Percentiles rank a stretch among this genome's conserved stretches.
These are phyloP conservation scores for Slavum lentiscoides DNA, from an alignment of 2,888 invertebrate genomes.

Conservation along the genomic window DNA sequence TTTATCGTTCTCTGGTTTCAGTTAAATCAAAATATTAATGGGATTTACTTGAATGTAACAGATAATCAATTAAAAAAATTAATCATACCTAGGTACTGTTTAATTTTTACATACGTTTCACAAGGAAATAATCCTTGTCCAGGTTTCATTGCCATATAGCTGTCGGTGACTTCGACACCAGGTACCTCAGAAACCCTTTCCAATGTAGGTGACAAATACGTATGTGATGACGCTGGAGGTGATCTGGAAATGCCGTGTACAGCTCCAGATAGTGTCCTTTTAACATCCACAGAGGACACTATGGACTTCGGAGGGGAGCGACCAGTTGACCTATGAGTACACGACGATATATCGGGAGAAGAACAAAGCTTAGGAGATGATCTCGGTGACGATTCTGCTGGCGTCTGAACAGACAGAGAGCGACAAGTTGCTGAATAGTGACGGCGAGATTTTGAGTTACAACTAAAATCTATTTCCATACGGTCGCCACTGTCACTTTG, in stretches of 20 bases:
- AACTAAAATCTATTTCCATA: conserved; percentile 78
- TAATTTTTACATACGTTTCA: conserved; percentile 37
- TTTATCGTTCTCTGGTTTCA: too few relatives aligned
- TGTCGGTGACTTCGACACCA: conserved; percentile 62
- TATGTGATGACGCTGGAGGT: conserved; percentile 54
- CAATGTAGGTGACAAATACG: conserved; percentile 53
- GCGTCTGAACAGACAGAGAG: conserved; percentile 56
- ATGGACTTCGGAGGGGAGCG: conserved; percentile 57
- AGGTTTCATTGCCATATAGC: conserved; percentile 44
- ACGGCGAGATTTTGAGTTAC: conserved; percentile 55
- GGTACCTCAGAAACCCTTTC: conserved; percentile 60
- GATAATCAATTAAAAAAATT: not conserved
- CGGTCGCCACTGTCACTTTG: conserved; percentile 73
- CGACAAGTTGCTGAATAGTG: conserved; percentile 47
- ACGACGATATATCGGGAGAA: conserved; percentile 54
- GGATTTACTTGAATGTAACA: not conserved
- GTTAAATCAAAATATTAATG: not conserved
- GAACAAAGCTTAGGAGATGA: conserved; percentile 56
- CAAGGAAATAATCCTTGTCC: conserved; percentile 14
- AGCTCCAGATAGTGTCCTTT: conserved; percentile 44
- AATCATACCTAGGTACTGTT: not conserved
- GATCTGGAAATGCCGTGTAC: conserved; percentile 50
- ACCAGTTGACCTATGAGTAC: conserved; percentile 53
- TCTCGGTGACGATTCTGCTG: conserved; percentile 57
- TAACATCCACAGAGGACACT: conserved; percentile 43